A percentile compares a stretch with the other conserved stretches of the same genome.
These are phyloP conservation scores for Stegana nigrithorax DNA, from an alignment of 2,888 invertebrate genomes.

Conservation along the genomic window DNA sequence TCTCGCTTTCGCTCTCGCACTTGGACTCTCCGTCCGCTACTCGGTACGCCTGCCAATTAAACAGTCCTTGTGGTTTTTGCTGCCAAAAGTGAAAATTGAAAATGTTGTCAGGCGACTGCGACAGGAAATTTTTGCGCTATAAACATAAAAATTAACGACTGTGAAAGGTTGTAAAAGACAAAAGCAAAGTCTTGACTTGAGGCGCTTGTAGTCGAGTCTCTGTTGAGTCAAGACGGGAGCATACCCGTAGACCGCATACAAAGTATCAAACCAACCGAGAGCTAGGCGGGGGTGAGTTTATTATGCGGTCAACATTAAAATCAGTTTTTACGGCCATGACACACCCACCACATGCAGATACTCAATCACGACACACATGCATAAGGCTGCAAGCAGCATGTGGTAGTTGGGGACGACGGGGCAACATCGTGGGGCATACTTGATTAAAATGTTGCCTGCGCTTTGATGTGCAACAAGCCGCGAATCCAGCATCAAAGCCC, in stretches of 20 bases:
- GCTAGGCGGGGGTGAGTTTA: constrained; percentile 2
- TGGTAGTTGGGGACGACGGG: neutral
- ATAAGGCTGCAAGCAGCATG: no score
- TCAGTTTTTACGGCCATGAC: constrained; percentile 56
- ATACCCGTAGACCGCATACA: neutral
- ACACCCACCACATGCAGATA: no score
- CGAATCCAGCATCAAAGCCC: no score
- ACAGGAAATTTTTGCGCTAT: constrained; percentile 57
- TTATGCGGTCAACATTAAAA: constrained; percentile 56
- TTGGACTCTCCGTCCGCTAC: neutral
- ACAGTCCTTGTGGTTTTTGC: neutral
- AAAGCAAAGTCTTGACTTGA: no score
- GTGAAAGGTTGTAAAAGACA: constrained; percentile 63
- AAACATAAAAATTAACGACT: constrained; percentile 66
- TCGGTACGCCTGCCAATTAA: neutral
- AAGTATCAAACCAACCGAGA: neutral
- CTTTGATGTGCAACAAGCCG: constrained; percentile 11
- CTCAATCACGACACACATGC: no score
- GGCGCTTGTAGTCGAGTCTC: neutral
- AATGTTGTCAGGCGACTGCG: neutral
- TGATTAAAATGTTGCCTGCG: constrained; percentile 13
- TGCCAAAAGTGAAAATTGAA: constrained; percentile 17
- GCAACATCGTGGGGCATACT: neutral
- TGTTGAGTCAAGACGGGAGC: neutral
- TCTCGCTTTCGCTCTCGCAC: neutral